These are phyloP conservation scores for Diorhabda carinulata DNA, from an alignment of 1,140 invertebrate genomes.

Conservation along the genomic window DNA sequence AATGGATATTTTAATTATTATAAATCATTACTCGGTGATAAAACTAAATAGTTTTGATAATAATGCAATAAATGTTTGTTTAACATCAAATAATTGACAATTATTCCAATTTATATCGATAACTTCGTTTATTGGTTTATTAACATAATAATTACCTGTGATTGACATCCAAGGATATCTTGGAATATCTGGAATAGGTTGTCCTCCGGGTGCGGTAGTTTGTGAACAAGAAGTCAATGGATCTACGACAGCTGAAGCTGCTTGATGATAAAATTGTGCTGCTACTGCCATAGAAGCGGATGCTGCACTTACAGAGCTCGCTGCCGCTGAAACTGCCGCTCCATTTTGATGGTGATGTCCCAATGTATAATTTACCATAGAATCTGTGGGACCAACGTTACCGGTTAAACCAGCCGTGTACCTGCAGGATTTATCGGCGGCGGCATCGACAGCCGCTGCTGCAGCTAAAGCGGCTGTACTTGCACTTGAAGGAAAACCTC, in stretches of 20 bases:
- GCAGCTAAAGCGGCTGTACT: constrained; percentile 57
- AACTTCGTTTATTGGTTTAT: too few relatives aligned
- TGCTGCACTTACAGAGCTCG: constrained; percentile 60
- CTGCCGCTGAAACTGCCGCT: constrained; percentile 57
- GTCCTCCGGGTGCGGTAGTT: constrained; percentile 62
- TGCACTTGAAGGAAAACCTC: constrained; percentile 53
- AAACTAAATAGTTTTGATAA: background rate
- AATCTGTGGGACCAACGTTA: constrained; percentile 62
- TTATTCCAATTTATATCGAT: background rate
- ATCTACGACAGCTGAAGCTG: constrained; percentile 64
- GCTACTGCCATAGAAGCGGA: constrained; percentile 74
- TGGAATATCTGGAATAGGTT: constrained; percentile 78
- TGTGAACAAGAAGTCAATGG: constrained; percentile 62
- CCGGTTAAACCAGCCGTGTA: constrained; percentile 65
- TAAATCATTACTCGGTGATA: constrained; percentile 3
- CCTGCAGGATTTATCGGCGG: constrained; percentile 71
- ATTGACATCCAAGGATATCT: constrained; percentile 97
- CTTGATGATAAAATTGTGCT: constrained; percentile 85
- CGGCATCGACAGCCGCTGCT: constrained; percentile 58
- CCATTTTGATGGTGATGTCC: constrained; percentile 73
- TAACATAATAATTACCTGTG: constrained; percentile 71
- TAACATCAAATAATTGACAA: background rate
- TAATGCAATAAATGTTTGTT: background rate
- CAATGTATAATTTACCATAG: constrained; percentile 76
- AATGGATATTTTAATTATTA: background rate